phyloP scores from a whole-genome alignment of 2,888 invertebrate species.

The Drosophila hamatofila region DNA sequence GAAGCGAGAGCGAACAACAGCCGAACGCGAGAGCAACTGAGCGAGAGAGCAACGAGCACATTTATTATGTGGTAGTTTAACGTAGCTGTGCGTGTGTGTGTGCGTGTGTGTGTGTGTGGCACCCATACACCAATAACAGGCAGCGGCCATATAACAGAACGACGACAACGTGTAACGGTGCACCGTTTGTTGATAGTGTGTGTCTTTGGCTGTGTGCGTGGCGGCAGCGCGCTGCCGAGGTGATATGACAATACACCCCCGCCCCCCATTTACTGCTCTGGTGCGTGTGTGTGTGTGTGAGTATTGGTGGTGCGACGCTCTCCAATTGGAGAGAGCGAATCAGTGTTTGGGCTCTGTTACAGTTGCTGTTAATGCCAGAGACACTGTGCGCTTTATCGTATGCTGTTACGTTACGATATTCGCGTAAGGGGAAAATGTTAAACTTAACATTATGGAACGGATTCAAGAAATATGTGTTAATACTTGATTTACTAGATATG shows the following conservation, averaged over 20 bases:
- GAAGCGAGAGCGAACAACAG: slow-evolving; percentile 25
- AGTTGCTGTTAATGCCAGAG: slow-evolving; percentile 47
- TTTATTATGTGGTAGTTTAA: slow-evolving; percentile 45
- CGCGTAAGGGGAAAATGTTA: slow-evolving; percentile 28
- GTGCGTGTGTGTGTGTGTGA: slow-evolving; percentile 12
- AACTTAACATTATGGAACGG: background rate
- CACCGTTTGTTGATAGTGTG: slow-evolving; percentile 61
- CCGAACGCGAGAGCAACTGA: slow-evolving; percentile 29
- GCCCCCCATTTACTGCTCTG: background rate
- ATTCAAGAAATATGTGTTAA: background rate
- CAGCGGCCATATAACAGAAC: slow-evolving; percentile 52
- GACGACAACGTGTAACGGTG: slow-evolving; percentile 62
- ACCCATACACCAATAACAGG: slow-evolving; percentile 74
- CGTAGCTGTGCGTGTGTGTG: slow-evolving; percentile 1
- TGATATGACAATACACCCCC: slow-evolving; percentile 50
- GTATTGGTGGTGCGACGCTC: slow-evolving; percentile 51
- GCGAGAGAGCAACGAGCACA: slow-evolving; percentile 26
- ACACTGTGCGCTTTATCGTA: slow-evolving; percentile 33
- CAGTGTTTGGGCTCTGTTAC: slow-evolving; percentile 15
- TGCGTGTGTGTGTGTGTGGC: slow-evolving; percentile 43
- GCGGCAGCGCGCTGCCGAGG: slow-evolving; percentile 58
- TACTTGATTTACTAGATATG: background rate
- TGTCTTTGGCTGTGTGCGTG: slow-evolving; percentile 45
- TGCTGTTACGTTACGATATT: slow-evolving; percentile 60
- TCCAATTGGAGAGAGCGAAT: slow-evolving; percentile 68